Percentiles rank a stretch among this genome's conserved stretches.
phyloP scores from a whole-genome alignment of 2,888 invertebrate genomes.

The Nebria salina region DNA sequence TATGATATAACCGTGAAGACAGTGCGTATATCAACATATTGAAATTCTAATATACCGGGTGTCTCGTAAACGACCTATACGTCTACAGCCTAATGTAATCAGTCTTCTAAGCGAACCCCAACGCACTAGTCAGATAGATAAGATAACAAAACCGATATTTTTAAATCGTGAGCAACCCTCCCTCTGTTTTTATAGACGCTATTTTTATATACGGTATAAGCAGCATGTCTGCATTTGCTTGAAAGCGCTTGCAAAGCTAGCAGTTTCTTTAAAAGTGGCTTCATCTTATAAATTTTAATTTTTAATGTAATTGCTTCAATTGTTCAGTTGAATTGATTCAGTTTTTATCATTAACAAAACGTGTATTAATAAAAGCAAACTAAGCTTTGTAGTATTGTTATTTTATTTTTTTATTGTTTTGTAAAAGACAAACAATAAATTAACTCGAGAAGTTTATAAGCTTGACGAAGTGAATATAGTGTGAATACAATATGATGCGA shows the following conservation, averaged over 20 bases:
- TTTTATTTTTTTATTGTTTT: too few species aligned
- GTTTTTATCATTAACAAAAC: too few species aligned
- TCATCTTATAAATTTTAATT: neutral
- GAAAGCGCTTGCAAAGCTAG: neutral
- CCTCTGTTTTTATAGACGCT: conserved; percentile 34
- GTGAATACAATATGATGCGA: conserved; percentile 33
- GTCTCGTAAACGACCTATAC: neutral
- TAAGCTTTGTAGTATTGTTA: too few species aligned
- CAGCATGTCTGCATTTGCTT: neutral
- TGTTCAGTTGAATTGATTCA: too few species aligned
- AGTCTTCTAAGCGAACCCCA: conserved; percentile 18
- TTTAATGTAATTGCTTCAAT: too few species aligned
- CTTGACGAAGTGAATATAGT: neutral
- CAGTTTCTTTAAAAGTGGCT: neutral
- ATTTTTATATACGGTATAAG: conserved; percentile 26
- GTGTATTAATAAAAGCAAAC: too few species aligned
- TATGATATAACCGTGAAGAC: neutral
- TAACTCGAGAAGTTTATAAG: neutral
- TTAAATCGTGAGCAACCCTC: conserved; percentile 31
- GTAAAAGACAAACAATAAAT: too few species aligned
- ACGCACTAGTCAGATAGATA: conserved; percentile 23
- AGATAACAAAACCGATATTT: conserved; percentile 42
- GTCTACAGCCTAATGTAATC: conserved; percentile 26
- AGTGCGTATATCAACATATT: neutral
- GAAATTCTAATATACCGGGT: neutral